Percentiles rank a stretch among this genome's conserved stretches.
phyloP scores from a whole-genome alignment of 2,888 invertebrate species.

The Tubulanus polymorphus region DNA sequence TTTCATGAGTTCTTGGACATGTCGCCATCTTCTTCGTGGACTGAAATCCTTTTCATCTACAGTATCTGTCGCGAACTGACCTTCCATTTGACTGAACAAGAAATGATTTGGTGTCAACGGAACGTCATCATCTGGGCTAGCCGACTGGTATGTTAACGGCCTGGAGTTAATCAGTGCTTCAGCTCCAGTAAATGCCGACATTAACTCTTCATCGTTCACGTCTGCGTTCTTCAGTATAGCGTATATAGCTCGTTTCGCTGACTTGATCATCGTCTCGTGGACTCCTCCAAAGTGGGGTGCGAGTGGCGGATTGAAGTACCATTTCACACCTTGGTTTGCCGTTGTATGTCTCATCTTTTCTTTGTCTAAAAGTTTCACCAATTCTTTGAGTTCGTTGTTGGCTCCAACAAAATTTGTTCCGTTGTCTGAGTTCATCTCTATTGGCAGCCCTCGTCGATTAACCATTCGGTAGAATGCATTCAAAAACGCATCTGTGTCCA shows the following conservation, averaged over 20 bases:
- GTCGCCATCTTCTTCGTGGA: constrained; percentile 10
- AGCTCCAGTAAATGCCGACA: background rate
- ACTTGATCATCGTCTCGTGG: constrained; percentile 16
- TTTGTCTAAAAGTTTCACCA: constrained; percentile 10
- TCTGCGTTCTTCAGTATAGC: constrained; percentile 11
- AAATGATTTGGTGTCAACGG: constrained; percentile 15
- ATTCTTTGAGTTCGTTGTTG: constrained; percentile 9
- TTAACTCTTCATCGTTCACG: constrained; percentile 15
- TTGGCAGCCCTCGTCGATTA: constrained; percentile 18
- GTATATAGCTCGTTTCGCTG: constrained; percentile 13
- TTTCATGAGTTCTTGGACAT: constrained; percentile 1
- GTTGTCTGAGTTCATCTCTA: constrained; percentile 16
- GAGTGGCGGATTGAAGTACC: constrained; percentile 15
- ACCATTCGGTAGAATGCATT: constrained; percentile 19
- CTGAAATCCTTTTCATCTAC: constrained; percentile 6
- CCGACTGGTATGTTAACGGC: constrained; percentile 7
- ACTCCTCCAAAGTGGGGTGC: constrained; percentile 18
- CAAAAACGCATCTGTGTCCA: constrained; percentile 14
- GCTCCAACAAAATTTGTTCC: constrained; percentile 21
- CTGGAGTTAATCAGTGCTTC: constrained; percentile 10
- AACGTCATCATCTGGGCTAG: constrained; percentile 1
- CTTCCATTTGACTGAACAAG: constrained; percentile 11
- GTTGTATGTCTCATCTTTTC: constrained; percentile 7
- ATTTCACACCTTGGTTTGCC: constrained; percentile 11
- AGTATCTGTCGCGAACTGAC: constrained; percentile 13